phyloP scores from a whole-genome alignment of 2,797 vertebrate genomes.

The Microtus californicus region DNA sequence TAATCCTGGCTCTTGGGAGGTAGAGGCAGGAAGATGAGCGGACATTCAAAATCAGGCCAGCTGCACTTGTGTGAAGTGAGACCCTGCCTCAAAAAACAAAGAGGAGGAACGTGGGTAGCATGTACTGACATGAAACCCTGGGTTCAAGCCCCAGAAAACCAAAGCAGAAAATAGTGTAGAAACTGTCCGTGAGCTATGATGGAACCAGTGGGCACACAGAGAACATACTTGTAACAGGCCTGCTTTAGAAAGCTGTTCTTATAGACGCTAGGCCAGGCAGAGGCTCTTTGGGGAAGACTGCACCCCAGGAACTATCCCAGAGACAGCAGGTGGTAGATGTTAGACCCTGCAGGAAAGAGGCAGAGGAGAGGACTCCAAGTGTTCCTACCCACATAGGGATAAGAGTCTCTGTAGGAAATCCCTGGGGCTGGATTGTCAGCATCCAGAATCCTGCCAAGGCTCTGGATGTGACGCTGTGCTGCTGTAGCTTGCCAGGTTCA shows the following conservation, averaged over 20 bases:
- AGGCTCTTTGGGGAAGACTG: neutral
- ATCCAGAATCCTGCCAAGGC: neutral
- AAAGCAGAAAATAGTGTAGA: too few species aligned
- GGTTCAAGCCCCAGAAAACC: neutral
- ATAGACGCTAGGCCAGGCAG: neutral
- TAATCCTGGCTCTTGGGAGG: neutral
- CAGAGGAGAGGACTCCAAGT: neutral
- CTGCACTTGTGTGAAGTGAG: neutral
- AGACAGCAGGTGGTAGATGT: neutral
- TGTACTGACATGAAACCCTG: neutral
- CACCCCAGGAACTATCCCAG: neutral
- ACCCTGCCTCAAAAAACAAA: neutral
- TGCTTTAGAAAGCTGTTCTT: neutral
- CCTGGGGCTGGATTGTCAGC: neutral
- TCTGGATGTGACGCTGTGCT: too few species aligned
- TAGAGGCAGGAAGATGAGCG: neutral
- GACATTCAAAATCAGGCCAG: neutral
- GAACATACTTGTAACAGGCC: neutral
- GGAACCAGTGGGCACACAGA: neutral
- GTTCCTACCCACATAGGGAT: neutral
- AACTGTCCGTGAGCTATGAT: neutral
- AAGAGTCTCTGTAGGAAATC: neutral
- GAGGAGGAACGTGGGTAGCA: neutral
- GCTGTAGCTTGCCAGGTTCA: too few species aligned
- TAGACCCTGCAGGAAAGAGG: neutral